phyloP scores from a whole-genome alignment of 2,797 vertebrate species.

The Pipistrellus pygmaeus region DNA sequence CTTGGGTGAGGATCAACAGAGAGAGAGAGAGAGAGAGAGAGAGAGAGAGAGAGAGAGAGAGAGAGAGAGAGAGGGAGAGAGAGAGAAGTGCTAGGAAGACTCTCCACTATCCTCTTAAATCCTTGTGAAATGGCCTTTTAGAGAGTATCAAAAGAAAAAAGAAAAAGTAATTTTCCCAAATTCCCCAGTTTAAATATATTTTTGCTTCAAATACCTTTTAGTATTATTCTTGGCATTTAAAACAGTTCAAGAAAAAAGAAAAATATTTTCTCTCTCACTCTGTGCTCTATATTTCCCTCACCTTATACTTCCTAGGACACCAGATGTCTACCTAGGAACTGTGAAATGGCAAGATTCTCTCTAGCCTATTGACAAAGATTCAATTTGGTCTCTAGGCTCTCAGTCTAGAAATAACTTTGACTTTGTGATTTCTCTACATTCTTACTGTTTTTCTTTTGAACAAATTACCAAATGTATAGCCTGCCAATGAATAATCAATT shows the following conservation, averaged over 20 bases:
- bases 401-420: slow-evolving; percentile 50
- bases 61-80: too few species aligned
- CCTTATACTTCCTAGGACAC: background rate
- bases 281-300: background rate
- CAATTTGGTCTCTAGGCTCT: background rate
- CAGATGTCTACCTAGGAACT: background rate
- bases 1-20: too few species aligned
- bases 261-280: background rate
- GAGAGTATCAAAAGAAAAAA: background rate
- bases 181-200: background rate
- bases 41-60: too few species aligned
- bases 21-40: too few species aligned
- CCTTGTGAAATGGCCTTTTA: background rate
- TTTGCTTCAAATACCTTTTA: slow-evolving; percentile 35
- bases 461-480: slow-evolving; percentile 2
- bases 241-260: slow-evolving; percentile 42
- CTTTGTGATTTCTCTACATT: background rate
- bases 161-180: slow-evolving; percentile 24
- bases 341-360: background rate
- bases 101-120: background rate
- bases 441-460: background rate
- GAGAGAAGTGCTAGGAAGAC: background rate
- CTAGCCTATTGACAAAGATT: background rate
- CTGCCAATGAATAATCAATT: background rate
- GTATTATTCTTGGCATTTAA: slow-evolving; percentile 19